Evolutionary conservation across 2,888 invertebrate species (phyloP).

Genomic region (Brachylomia viminalis): DNA sequence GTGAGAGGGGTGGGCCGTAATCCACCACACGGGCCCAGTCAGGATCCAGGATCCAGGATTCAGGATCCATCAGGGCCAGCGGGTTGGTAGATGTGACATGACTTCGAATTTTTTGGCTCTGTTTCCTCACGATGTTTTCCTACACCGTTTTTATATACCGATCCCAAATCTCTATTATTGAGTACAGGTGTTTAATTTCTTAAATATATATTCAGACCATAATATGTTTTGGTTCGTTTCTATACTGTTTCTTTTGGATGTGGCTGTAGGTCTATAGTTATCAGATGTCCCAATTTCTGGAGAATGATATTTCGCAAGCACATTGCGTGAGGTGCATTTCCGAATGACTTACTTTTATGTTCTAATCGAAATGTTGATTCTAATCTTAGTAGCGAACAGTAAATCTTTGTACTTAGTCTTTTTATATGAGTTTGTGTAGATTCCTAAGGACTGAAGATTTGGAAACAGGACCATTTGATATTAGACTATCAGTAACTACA

Average conservation of each 20-base stretch:
- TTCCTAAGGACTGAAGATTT: not conserved
- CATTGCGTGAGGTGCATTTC: constrained; percentile 18
- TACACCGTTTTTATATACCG: no score
- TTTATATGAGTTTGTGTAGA: not conserved
- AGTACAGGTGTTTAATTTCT: not conserved
- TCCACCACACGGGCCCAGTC: no score
- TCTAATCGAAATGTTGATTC: constrained; percentile 1
- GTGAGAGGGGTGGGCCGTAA: no score
- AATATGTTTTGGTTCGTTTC: not conserved
- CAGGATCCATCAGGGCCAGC: no score
- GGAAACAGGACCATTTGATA: not conserved
- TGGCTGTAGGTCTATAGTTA: not conserved
- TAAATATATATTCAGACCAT: not conserved
- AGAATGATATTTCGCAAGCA: constrained; percentile 4
- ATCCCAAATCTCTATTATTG: constrained; percentile 1
- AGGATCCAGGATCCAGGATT: no score
- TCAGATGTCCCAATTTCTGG: constrained; percentile 25
- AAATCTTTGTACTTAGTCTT: not conserved
- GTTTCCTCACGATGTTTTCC: no score
- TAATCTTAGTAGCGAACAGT: constrained; percentile 2
- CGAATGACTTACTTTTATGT: constrained; percentile 21
- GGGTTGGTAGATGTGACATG: no score
- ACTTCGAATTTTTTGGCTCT: no score
- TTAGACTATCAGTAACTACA: no score
- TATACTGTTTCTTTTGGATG: not conserved